Conservation (phyloP, 2,888 invertebrate genomes). For the Autographa pulchrina region DNA sequence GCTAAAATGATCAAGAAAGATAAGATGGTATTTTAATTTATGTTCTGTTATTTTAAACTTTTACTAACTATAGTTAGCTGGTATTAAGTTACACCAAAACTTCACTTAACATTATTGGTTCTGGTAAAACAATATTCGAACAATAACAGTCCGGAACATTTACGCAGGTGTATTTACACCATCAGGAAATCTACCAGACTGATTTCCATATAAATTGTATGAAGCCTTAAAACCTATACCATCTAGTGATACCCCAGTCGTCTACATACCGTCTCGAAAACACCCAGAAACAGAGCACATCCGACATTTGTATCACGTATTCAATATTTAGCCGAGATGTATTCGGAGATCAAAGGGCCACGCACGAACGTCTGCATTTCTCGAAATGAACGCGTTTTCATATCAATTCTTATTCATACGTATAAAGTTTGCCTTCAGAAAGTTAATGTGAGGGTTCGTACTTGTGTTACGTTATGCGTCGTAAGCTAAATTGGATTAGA, state of each 20-base stretch:
- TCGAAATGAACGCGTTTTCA: slow-evolving; percentile 61
- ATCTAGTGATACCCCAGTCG: not conserved
- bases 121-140: too few relatives aligned
- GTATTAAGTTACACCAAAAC: too few relatives aligned
- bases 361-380: slow-evolving; percentile 57
- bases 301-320: slow-evolving; percentile 63
- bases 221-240: not conserved
- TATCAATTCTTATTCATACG: slow-evolving; percentile 67
- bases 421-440: slow-evolving; percentile 37
- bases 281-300: slow-evolving; percentile 17
- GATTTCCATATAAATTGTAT: not conserved
- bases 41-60: too few relatives aligned
- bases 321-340: slow-evolving; percentile 68
- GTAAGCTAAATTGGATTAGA: not conserved
- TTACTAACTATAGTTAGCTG: too few relatives aligned
- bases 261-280: slow-evolving; percentile 11
- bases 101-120: too few relatives aligned
- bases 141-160: too few relatives aligned
- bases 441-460: slow-evolving; percentile 34
- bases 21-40: too few relatives aligned
- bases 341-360: slow-evolving; percentile 63
- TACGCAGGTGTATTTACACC: too few relatives aligned
- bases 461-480: not conserved
- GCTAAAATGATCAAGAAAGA: too few relatives aligned
- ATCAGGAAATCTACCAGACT: not conserved